phyloP scores from a whole-genome alignment of 2,888 invertebrate genomes.

The Macroteleia sp. region DNA sequence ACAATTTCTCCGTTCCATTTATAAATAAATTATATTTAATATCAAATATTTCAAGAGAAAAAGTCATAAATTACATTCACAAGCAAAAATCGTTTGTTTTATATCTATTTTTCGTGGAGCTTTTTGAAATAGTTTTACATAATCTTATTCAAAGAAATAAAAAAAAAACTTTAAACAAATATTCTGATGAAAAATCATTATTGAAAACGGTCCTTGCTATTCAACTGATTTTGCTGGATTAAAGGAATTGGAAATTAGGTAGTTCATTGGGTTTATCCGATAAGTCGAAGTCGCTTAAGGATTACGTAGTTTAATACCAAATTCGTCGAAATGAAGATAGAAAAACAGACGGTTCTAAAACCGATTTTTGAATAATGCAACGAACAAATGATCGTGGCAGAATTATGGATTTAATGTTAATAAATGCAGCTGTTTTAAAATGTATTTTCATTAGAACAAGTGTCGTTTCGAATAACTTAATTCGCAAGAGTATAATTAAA shows the following conservation, averaged over 20 bases:
- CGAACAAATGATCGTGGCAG: not conserved
- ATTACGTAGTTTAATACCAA: constrained; percentile 28
- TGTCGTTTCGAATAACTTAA: no score
- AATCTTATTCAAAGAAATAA: not conserved
- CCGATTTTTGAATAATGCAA: constrained; percentile 15
- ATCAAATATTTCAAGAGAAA: no score
- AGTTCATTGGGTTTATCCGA: constrained; percentile 40
- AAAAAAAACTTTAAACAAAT: not conserved
- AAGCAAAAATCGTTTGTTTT: no score
- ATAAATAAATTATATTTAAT: no score
- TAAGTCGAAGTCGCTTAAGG: constrained; percentile 28
- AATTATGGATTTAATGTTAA: constrained; percentile 20
- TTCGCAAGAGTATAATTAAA: no score
- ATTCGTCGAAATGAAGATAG: constrained; percentile 6
- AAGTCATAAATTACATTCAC: no score
- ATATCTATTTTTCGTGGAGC: no score
- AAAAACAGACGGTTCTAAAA: not conserved
- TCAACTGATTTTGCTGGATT: constrained; percentile 40
- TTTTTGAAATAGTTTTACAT: no score
- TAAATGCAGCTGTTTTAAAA: no score
- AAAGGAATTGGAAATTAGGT: constrained; percentile 42
- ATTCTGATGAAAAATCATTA: constrained; percentile 26
- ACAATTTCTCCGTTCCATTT: no score
- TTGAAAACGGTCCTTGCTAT: constrained; percentile 25
- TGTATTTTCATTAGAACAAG: no score